Percentiles rank a stretch among this genome's conserved stretches.
phyloP scores from a whole-genome alignment of 2,797 vertebrate species.

The Hephaestus fuliginosus region DNA sequence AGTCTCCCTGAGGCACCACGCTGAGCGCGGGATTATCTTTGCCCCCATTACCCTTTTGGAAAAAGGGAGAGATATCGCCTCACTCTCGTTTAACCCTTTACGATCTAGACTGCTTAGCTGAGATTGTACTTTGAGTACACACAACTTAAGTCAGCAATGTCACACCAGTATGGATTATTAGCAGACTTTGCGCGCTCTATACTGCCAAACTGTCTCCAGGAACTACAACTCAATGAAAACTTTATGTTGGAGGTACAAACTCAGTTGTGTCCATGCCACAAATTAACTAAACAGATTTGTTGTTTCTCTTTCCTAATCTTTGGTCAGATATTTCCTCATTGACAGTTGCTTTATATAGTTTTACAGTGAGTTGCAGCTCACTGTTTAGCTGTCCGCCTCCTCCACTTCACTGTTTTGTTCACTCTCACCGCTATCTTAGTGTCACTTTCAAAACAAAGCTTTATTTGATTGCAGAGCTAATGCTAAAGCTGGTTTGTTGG shows the following conservation, averaged over 20 bases:
- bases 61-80: constrained; percentile 62
- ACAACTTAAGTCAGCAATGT: constrained; percentile 30
- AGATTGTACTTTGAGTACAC: constrained; percentile 23
- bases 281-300: not conserved
- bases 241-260: not conserved
- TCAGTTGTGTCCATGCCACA: not conserved
- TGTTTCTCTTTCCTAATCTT: not conserved
- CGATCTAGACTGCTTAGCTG: constrained; percentile 20
- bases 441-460: not conserved
- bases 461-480: not conserved
- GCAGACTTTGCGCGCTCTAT: constrained; percentile 31
- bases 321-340: not conserved
- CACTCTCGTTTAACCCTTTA: constrained; percentile 61
- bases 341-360: not conserved
- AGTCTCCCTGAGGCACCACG: constrained; percentile 63
- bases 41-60: constrained; percentile 70
- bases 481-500: not conserved
- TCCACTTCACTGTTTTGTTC: too few relatives aligned
- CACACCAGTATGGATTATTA: constrained; percentile 37
- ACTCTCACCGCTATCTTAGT: too few relatives aligned
- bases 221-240: not conserved
- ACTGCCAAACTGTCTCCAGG: not conserved
- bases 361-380: not conserved
- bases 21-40: constrained; percentile 74
- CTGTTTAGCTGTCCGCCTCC: not conserved